A percentile compares a stretch with the other conserved stretches of the same genome.
Conservation (phyloP, 2,797 vertebrate genomes). For the Dermochelys coriacea region DNA sequence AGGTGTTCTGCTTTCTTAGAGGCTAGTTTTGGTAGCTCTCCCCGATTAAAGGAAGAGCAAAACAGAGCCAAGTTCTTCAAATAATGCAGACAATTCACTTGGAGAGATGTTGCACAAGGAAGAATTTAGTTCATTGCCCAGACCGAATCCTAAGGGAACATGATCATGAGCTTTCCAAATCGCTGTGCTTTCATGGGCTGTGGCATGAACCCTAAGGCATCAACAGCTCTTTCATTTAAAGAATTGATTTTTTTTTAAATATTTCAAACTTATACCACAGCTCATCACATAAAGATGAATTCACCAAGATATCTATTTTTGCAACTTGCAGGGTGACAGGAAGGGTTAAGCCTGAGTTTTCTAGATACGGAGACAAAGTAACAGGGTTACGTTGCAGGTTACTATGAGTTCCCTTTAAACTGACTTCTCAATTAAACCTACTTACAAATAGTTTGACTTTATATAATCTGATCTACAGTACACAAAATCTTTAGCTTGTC, state of each 20-base stretch:
- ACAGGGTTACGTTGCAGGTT: background rate
- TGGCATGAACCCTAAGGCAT: background rate
- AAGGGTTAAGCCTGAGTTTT: background rate
- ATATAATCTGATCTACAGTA: accelerated
- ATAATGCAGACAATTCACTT: background rate
- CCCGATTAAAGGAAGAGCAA: constrained; percentile 22
- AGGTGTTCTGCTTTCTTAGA: background rate
- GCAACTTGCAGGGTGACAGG: background rate
- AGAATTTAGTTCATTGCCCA: background rate
- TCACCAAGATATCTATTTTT: background rate
- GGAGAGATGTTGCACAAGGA: background rate
- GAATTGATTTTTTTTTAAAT: background rate
- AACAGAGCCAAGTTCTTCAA: constrained; percentile 7
- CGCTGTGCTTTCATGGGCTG: background rate
- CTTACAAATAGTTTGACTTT: background rate
- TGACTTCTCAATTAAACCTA: background rate
- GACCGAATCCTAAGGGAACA: background rate
- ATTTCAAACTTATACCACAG: background rate
- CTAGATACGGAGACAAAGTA: accelerated
- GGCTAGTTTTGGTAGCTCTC: background rate
- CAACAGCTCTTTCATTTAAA: background rate
- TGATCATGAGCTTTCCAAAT: background rate
- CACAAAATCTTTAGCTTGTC: background rate
- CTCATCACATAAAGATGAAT: background rate
- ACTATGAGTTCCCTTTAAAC: accelerated